Evolutionary conservation across 2,113 vertebrate species (phyloP), one percentile per base, ranked within the genome.

Genomic region (Cyprinodon tularosa): DNA sequence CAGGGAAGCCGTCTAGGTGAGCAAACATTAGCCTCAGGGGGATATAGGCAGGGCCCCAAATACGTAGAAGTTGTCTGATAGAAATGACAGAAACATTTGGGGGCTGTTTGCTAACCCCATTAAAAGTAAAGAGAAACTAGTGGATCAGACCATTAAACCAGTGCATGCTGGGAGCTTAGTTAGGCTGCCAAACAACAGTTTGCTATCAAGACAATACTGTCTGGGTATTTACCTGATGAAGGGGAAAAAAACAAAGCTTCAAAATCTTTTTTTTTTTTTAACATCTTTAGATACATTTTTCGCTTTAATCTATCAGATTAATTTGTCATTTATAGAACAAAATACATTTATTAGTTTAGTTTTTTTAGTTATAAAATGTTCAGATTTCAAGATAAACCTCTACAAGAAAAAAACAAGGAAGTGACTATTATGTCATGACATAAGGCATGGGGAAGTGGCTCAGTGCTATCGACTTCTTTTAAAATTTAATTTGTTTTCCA

Each of bases 1-100:
- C 40, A 12, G 72, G 66, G 83, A 88, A 74, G 86, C 88, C 80
- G 72, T 88, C 68, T 74, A 66, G 77, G 77, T 79, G 85, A 84
- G 74, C 84, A 91, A 90, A 92, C 87, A 88, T 88, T 85, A 84
- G 83, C 80, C 77, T 63, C 60, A 0, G 48, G 71, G 66, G 82
- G 76, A 82, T 68, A 68, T 61, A 53, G 45, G 75, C 68, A 78
- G 17, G 13, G 50, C 50, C 10, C 29, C 39, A 73, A 84, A 73
- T 67, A 68, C 39, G 29, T 85, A 62, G 71, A 73, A 72, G 66
- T 62, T 76, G 42, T 66, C 44, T 17, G 53, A 78, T 44, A 66
- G 12, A 62, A 80, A 67, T 20, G 48, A 66, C 40, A 15, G 61
- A 68, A 65, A 42, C 62, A 42, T 63, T 14, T 17, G 29, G n/a